A percentile compares a stretch with the other conserved stretches of the same genome.
phyloP scores from a whole-genome alignment of 2,888 invertebrate species.

The Hypsopygia costalis region DNA sequence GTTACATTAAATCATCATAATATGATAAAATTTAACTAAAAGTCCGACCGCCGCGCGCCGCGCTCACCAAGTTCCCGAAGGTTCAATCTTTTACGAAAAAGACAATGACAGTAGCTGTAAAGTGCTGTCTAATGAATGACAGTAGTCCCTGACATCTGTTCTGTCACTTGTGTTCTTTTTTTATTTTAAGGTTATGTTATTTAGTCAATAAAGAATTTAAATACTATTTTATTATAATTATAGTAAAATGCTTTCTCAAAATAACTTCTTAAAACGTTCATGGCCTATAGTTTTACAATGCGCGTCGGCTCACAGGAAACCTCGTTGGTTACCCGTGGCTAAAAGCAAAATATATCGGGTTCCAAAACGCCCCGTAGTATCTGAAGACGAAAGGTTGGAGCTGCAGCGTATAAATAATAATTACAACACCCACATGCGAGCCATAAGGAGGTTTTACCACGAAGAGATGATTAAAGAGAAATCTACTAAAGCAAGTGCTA shows the following conservation, averaged over 20 bases:
- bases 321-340: slow-evolving; percentile 89
- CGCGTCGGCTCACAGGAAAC: slow-evolving; percentile 82
- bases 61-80: too few species aligned
- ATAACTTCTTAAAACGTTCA: slow-evolving; percentile 45
- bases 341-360: slow-evolving; percentile 89
- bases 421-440: slow-evolving; percentile 83
- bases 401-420: slow-evolving; percentile 84
- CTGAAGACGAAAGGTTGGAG: slow-evolving; percentile 84
- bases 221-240: slow-evolving; percentile 9
- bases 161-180: too few species aligned
- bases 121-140: too few species aligned
- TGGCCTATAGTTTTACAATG: slow-evolving; percentile 54
- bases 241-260: slow-evolving; percentile 35
- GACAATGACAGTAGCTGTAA: too few species aligned
- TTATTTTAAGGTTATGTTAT: slow-evolving; percentile 6
- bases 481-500: slow-evolving; percentile 71
- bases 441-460: slow-evolving; percentile 74
- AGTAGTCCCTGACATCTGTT: too few species aligned
- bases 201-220: not conserved
- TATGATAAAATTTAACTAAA: too few species aligned
- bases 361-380: slow-evolving; percentile 79
- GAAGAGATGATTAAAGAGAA: slow-evolving; percentile 74
- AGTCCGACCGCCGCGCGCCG: too few species aligned
- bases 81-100: too few species aligned
- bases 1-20: too few species aligned